Evolutionary conservation across 2,888 invertebrate species (phyloP).

Genomic region (Cryptocheilus praepositus): DNA sequence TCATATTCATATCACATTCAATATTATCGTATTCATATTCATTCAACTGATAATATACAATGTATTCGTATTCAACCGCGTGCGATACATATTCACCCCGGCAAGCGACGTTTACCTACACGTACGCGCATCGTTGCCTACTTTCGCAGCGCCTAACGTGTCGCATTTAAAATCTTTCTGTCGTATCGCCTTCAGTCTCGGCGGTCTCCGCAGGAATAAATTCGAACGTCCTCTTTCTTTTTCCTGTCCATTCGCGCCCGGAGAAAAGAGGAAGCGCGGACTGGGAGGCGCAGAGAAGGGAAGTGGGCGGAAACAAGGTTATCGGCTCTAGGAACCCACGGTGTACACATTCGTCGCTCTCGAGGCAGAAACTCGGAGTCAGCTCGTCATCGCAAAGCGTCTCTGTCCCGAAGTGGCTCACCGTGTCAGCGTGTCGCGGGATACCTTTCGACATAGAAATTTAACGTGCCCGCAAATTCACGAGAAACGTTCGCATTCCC

Average conservation of each 20-base stretch:
- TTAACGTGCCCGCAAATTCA: background rate
- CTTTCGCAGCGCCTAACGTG: background rate
- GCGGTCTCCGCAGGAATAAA: background rate
- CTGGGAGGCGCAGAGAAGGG: background rate
- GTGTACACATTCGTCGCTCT: background rate
- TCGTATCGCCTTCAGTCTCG: background rate
- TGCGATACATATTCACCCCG: no score
- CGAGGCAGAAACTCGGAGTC: conserved; percentile 5
- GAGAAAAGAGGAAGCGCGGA: background rate
- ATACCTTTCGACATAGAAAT: conserved; percentile 1
- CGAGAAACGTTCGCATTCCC: background rate
- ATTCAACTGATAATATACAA: no score
- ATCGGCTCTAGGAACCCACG: background rate
- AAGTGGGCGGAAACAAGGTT: background rate
- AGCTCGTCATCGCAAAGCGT: conserved; percentile 8
- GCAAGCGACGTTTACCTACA: background rate
- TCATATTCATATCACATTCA: no score
- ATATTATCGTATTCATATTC: no score
- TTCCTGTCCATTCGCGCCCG: background rate
- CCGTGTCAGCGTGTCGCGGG: background rate
- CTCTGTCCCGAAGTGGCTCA: background rate
- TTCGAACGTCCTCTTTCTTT: background rate
- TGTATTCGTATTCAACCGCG: no score
- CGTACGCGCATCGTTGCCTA: background rate
- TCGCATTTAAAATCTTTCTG: background rate